Base-by-base conservation (phyloP, 2,113 vertebrate genomes). In the Cinclus cinclus region DNA sequence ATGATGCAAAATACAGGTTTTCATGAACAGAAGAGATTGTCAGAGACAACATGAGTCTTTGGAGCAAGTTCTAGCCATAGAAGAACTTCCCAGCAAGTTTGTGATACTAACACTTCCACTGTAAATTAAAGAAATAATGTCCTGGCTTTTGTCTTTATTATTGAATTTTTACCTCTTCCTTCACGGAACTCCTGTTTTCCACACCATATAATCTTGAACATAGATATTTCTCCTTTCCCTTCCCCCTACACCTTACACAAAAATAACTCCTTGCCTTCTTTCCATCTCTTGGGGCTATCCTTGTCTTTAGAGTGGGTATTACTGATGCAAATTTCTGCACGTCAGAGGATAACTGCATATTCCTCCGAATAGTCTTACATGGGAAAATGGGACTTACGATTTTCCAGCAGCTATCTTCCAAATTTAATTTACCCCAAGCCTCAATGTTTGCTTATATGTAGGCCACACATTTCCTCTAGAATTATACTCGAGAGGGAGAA, bases 391-490 rank as follows among this genome's bases (percentile, higher is more conserved):
- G 83, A 93, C 93, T 93, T 75, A 67, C 0, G 11, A 79, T 88
- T 84, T 94, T 94, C 76, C 65, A 95, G 90, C 60, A 95, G 92
- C 88, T 94, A 90, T 92, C 76, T 86, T 94, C 83, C 79, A 93
- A 93, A 96, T 93, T 96, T 93, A 90, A 94, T 96, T 92, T 91
- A 94, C 80, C 77, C 80, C 80, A 89, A 91, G 69, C 69, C 91
- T 87, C 91, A 91, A 46, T 92, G 87, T 97, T 95, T 97, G 88
- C 94, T 95, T 94, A 87, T 92, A 96, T 97, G 88, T 94, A 95
- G 94, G 93, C 90, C 93, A 94, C 41, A 56, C 31, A 78, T 90
- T 95, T 97, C 76, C 73, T 94, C 58, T 46, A 83, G 90, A 95
- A 89, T 84, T 90, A 96, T 87, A 89, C 86, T 95, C 64, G 0